phyloP scores from a whole-genome alignment of 2,797 vertebrate genomes.

The Lindbergichthys nudifrons region DNA sequence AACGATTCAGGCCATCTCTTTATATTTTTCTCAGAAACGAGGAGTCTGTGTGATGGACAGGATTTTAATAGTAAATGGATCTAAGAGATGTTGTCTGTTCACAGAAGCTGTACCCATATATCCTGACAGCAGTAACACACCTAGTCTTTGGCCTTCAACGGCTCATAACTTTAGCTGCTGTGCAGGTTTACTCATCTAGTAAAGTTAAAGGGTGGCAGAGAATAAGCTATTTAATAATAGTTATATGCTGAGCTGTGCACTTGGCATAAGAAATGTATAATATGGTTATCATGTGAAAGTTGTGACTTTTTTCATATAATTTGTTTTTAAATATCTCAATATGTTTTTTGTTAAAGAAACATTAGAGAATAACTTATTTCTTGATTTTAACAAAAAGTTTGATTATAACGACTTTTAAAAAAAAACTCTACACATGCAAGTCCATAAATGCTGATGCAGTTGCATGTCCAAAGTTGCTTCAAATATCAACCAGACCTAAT shows the following conservation, averaged over 20 bases:
- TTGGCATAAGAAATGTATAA: slow-evolving; percentile 12
- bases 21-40: slow-evolving; percentile 57
- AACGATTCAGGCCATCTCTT: slow-evolving; percentile 48
- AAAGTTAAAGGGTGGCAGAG: slow-evolving; percentile 16
- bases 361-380: not conserved
- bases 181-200: not conserved
- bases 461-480: not conserved
- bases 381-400: not conserved
- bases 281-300: not conserved
- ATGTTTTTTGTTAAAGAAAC: not conserved
- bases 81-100: slow-evolving; percentile 55
- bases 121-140: slow-evolving; percentile 38
- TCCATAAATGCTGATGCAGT: not conserved
- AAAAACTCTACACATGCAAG: not conserved
- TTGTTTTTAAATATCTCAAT: not conserved
- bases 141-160: slow-evolving; percentile 43
- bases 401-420: not conserved
- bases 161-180: slow-evolving; percentile 33
- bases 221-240: slow-evolving; percentile 29
- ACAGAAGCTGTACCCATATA: not conserved
- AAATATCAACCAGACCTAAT: not conserved
- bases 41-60: slow-evolving; percentile 60
- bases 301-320: too few species aligned
- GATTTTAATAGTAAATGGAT: slow-evolving; percentile 63
- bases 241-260: slow-evolving; percentile 6